Conservation (phyloP, 2,797 vertebrate species). For the Psittacula echo region DNA sequence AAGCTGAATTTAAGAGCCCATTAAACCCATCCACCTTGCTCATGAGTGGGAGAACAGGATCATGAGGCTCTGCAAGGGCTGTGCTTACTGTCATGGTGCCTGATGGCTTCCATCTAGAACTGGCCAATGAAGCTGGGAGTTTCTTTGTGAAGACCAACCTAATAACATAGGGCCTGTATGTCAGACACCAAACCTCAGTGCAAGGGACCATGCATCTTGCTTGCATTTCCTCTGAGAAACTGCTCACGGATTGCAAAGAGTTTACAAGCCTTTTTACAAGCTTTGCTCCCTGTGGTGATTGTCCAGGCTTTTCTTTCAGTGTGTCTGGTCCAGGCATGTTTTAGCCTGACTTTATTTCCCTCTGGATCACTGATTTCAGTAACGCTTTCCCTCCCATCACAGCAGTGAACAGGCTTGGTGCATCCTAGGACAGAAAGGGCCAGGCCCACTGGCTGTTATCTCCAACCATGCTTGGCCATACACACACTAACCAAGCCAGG, state of each 20-base stretch:
- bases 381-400: not conserved
- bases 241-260: conserved; percentile 52
- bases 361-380: not conserved
- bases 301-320: conserved; percentile 35
- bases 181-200: not conserved
- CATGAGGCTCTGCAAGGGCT: not conserved
- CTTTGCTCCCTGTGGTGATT: conserved; percentile 41
- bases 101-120: not conserved
- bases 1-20: not conserved
- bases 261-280: conserved; percentile 69
- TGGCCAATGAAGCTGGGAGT: not conserved
- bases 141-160: not conserved
- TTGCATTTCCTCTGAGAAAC: conserved; percentile 49
- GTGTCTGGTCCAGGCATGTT: conserved; percentile 43
- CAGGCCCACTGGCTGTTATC: not conserved
- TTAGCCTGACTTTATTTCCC: conserved; percentile 48
- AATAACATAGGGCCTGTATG: not conserved
- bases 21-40: not conserved
- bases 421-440: not conserved
- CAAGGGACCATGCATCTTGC: conserved; percentile 53
- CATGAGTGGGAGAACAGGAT: not conserved
- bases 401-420: conserved; percentile 34
- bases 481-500: not conserved
- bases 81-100: not conserved
- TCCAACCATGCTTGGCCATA: not conserved